phyloP scores from a whole-genome alignment of 53 echinoderm and acorn worm genomes.

The Stichopus horrens region DNA sequence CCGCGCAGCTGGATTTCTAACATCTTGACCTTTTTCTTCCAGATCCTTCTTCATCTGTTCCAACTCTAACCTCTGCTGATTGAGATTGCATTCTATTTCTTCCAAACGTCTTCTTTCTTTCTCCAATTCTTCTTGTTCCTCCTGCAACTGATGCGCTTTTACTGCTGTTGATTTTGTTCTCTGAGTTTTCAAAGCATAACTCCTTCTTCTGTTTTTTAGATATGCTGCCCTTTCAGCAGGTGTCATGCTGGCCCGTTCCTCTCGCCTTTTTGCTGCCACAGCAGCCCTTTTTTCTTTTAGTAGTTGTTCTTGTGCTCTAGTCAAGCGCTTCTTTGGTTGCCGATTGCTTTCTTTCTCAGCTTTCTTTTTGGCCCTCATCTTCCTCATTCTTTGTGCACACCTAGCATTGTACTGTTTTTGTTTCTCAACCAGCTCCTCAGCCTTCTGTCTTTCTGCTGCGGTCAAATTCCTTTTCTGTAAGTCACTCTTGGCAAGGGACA shows the following conservation, averaged over 20 bases:
- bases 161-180: not conserved
- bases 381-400: constrained; percentile 20
- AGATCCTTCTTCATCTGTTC: constrained; percentile 13
- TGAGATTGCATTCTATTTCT: not conserved
- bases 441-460: constrained; percentile 27
- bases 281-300: not conserved
- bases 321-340: not conserved
- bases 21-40: not conserved
- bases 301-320: not conserved
- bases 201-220: not conserved
- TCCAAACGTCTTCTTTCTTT: constrained; percentile 5
- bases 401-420: constrained; percentile 31
- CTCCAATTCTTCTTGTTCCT: not conserved
- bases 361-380: constrained; percentile 15
- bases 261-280: not conserved
- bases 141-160: not conserved
- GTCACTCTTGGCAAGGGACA: not conserved
- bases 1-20: constrained; percentile 41
- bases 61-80: not conserved
- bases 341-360: not conserved
- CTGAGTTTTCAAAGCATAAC: constrained; percentile 5
- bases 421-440: constrained; percentile 19
- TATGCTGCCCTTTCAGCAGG: not conserved
- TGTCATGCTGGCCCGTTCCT: not conserved
- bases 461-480: constrained; percentile 10